Evolutionary conservation across 2,113 vertebrate species (phyloP).

Genomic region (Meleagris gallopavo): DNA sequence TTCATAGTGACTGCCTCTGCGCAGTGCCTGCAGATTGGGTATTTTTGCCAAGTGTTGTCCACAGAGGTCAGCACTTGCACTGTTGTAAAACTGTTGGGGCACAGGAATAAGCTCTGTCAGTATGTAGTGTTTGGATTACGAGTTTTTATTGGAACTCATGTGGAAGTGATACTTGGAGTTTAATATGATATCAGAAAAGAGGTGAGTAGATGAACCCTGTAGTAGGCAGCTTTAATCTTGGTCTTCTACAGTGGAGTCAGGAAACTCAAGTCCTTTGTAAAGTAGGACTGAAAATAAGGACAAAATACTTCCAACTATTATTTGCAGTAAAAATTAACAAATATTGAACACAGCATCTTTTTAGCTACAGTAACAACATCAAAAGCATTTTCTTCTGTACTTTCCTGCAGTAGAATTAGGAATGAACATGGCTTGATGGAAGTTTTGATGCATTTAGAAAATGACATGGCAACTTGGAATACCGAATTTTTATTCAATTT

Average conservation of each 20-base stretch:
- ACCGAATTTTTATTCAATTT: not conserved
- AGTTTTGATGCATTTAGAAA: not conserved
- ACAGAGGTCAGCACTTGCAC: not conserved
- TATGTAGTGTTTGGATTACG: not conserved
- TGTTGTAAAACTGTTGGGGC: not conserved
- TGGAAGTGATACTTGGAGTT: not conserved
- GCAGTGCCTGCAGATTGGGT: not conserved
- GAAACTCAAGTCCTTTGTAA: rapidly evolving
- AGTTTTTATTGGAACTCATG: not conserved
- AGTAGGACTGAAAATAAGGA: not conserved
- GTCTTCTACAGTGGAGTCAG: not conserved
- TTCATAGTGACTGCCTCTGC: not conserved
- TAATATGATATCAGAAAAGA: not conserved
- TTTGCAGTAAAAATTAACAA: not conserved
- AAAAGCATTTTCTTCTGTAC: not conserved
- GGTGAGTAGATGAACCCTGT: not conserved
- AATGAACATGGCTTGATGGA: not conserved
- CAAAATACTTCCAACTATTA: not conserved
- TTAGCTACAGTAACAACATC: not conserved
- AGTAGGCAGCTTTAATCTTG: not conserved
- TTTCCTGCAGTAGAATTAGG: not conserved
- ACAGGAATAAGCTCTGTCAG: not conserved
- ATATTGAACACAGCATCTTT: not conserved
- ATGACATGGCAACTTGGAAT: not conserved
- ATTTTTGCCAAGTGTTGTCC: not conserved